These are phyloP conservation scores for Puntigrus tetrazona DNA, from an alignment of 2,113 vertebrate species.

Conservation along the genomic window DNA sequence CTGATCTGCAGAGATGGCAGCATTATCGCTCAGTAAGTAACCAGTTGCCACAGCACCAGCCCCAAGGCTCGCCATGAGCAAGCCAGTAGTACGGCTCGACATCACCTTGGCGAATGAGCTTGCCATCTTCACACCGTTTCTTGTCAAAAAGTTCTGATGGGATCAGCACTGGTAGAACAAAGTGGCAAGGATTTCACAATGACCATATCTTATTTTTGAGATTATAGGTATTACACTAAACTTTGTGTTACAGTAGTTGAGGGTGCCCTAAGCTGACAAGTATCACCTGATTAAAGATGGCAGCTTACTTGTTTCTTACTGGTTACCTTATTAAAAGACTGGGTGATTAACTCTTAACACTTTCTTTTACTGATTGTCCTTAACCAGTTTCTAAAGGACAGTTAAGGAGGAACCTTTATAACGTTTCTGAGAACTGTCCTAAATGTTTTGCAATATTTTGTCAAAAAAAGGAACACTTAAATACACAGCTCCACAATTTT, in stretches of 20 bases:
- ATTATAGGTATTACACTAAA: neutral
- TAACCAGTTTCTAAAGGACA: neutral
- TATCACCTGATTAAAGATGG: conserved; percentile 2
- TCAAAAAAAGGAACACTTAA: neutral
- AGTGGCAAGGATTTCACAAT: neutral
- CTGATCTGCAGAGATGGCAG: conserved; percentile 68
- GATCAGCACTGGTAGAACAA: conserved; percentile 51
- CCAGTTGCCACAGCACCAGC: conserved; percentile 79
- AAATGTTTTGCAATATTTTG: neutral
- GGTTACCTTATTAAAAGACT: conserved; percentile 11
- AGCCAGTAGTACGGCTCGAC: conserved; percentile 77
- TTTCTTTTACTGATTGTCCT: neutral
- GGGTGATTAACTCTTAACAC: neutral
- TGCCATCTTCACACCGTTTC: conserved; percentile 74
- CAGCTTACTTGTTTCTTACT: neutral
- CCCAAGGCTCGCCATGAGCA: conserved; percentile 81
- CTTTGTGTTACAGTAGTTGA: neutral
- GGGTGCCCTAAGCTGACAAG: conserved; percentile 7
- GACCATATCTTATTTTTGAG: neutral
- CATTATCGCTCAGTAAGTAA: conserved; percentile 78
- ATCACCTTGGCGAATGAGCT: conserved; percentile 83
- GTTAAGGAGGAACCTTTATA: neutral
- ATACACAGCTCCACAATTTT: neutral
- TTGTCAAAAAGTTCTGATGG: conserved; percentile 16
- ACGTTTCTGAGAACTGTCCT: neutral